These are phyloP conservation scores for Drosophila lacteicornis DNA, from an alignment of 1,140 invertebrate species.

Conservation along the genomic window DNA sequence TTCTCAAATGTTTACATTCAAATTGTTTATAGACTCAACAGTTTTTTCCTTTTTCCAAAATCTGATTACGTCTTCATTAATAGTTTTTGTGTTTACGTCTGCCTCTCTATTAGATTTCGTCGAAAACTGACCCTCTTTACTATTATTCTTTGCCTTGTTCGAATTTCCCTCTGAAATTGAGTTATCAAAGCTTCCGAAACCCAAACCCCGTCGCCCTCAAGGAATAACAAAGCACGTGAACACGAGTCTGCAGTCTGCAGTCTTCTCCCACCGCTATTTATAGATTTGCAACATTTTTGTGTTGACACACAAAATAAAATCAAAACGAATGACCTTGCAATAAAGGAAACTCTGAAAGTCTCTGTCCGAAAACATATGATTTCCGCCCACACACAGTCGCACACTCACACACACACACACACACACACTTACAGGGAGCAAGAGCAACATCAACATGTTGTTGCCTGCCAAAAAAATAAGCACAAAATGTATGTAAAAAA, in stretches of 20 bases:
- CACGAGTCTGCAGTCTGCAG: background rate
- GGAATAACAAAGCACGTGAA: background rate
- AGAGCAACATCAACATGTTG: slow-evolving; percentile 66
- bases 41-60: background rate
- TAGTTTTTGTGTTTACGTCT: background rate
- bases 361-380: slow-evolving; percentile 64
- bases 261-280: background rate
- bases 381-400: slow-evolving; percentile 26
- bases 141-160: background rate
- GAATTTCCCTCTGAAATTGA: background rate
- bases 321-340: slow-evolving; percentile 80
- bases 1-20: background rate
- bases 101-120: background rate
- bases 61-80: background rate
- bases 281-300: slow-evolving; percentile 35
- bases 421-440: background rate
- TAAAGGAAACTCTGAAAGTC: slow-evolving; percentile 51
- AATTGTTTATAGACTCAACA: too few species aligned
- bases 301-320: slow-evolving; percentile 80
- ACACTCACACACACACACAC: background rate
- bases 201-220: background rate
- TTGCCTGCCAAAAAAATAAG: slow-evolving; percentile 35
- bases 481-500: slow-evolving; percentile 1
- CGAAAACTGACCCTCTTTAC: background rate
- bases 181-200: too few species aligned